Evolutionary conservation across 2,888 invertebrate species (phyloP), one percentile per base, ranked within the genome.

Genomic region (Eledona agricola): DNA sequence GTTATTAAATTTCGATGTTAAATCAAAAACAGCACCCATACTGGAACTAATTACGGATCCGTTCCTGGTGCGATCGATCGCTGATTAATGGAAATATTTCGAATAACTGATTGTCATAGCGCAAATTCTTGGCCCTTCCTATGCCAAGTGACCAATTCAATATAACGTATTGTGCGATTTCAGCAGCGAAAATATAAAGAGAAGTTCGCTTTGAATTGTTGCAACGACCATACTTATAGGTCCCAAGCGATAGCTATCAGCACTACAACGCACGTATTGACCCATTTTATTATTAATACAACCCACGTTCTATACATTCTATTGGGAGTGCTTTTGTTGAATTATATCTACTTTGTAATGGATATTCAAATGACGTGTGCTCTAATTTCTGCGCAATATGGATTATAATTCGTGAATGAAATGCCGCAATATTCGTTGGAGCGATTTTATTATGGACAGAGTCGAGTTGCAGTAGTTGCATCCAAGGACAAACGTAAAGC

Each of bases 221-320:
- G 43, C 34, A 31, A 12, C 15, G 15, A 43, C 19, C 2, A 12
- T 55, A 42, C 47, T 51, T 55, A 51, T 58, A 13, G 52, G 26
- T 55, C 58, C 58, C 58, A 11, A 9, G 55, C 38, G 51, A 31
- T 25, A 31, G 51, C 49, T 40, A 49, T 58, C 58, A 58, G 49
- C 55, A 54, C 43, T 37, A 50, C 57, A 54, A 51, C 47, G 51
- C 57, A 51, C 57, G 51, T 57, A 52, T 58, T 55, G 58, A 55
- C 52, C 55, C 20, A 49, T 52, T 52, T 51, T 58, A 46, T 52
- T 52, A 52, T 50, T 55, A 58, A 55, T 51, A 57, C 35, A 17
- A 20, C 19, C 26, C 29, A 43, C 42, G 51, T 43, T 51, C 31
- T 34, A 26, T 6, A 2, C 25, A 28, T 51, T 43, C 43, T 22